Evolutionary conservation across 2,797 vertebrate genomes (phyloP), one percentile per base, ranked within the genome.

Genomic region (Tenualosa ilisha): DNA sequence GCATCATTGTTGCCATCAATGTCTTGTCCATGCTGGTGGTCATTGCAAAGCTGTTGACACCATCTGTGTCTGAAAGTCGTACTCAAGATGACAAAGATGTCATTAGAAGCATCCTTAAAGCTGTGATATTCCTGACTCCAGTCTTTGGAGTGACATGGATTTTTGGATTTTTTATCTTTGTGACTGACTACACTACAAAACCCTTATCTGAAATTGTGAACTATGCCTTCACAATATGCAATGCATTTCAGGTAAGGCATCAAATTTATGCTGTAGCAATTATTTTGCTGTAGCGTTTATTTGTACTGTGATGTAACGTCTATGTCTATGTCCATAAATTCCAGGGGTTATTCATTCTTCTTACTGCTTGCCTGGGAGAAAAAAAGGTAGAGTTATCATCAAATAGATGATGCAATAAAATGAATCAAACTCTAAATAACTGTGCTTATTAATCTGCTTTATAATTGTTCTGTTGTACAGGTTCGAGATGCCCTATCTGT

Each of bases 321-420:
- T 86, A 75, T 88, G 24, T 6, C 56, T 79, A 11, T 51, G 90
- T 87, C 85, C 4, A 56, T 86, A 2, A 17, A 85, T 88, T 85
- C 46, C 91, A 96, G 96, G 95, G 96, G 31, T 91, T 96, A 22
- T 95, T 95, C 85, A 95, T 96, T 90, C 87, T 96, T 68, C 81
- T 96, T 84, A 94, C 94, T 53, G 91, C 91, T 6, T 94, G 90
- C 90, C 53, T 95, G 49, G 91, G 88, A 49, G 96, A 96, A 82
- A 94, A 88, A 93, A 89, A 83, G 94, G 96, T 95, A 94, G 82
- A 26, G 31, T 31, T 75, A 20, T 11, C 68, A 75, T 40, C 4
- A 75, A 40, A 40, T 75, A 75, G 15, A 37, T 40, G 3, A 40
- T 4, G 31, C 3, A 15, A 43, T 43, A 1, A 40, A 6, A 75